Evolutionary conservation across 2,888 invertebrate species (phyloP).

Genomic region (Boloria selene): DNA sequence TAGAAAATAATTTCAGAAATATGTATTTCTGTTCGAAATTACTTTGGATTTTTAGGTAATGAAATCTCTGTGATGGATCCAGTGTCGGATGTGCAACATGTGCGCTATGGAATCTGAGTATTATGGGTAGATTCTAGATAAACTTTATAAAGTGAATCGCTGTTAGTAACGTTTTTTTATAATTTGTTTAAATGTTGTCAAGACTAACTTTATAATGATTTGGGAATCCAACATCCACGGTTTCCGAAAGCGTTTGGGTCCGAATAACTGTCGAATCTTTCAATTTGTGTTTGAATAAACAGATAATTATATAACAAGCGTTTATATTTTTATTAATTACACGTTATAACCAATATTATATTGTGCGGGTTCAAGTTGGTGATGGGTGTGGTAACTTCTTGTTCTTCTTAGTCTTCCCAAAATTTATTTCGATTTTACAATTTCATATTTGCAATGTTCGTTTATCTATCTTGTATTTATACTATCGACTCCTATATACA

Average conservation of each 20-base stretch:
- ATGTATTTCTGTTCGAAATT: slow-evolving; percentile 72
- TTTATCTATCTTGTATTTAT: no score
- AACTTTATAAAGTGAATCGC: slow-evolving; percentile 66
- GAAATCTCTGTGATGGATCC: slow-evolving; percentile 78
- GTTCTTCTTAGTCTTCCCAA: no score
- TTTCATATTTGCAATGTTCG: no score
- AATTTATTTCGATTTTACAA: no score
- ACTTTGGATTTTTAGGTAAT: slow-evolving; percentile 68
- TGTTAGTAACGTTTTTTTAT: slow-evolving; percentile 75
- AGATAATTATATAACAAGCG: slow-evolving; percentile 60
- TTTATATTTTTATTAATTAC: slow-evolving; percentile 34
- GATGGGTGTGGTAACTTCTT: no score
- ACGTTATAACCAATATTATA: no score
- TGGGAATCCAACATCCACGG: slow-evolving; percentile 66
- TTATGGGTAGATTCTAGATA: slow-evolving; percentile 74
- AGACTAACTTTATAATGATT: slow-evolving; percentile 76
- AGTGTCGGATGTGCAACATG: slow-evolving; percentile 70
- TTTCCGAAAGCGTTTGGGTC: slow-evolving; percentile 72
- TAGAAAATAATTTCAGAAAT: slow-evolving; percentile 59
- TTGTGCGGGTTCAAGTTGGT: no score
- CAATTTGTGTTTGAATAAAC: slow-evolving; percentile 81
- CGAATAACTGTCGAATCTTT: slow-evolving; percentile 75
- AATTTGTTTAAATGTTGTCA: slow-evolving; percentile 78
- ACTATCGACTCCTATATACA: no score
- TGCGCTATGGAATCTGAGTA: slow-evolving; percentile 75